These are phyloP conservation scores for Peromyscus attwateri DNA, from an alignment of 2,797 vertebrate genomes.

Conservation along the genomic window DNA sequence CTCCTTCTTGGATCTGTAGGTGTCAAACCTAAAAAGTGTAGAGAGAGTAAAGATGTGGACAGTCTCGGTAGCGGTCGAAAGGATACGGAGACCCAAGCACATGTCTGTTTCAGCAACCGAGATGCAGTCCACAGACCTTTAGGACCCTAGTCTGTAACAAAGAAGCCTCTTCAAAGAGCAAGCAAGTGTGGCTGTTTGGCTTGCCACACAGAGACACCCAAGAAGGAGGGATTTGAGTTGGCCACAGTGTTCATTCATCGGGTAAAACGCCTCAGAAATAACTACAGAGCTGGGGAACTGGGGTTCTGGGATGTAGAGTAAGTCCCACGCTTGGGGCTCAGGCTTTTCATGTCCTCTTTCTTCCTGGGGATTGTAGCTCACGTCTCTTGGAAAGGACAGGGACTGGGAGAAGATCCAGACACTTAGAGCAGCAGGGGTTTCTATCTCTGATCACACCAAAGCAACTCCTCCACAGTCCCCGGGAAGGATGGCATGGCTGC, in stretches of 20 bases:
- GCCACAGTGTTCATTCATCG: neutral
- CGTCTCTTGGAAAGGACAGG: neutral
- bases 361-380: neutral
- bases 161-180: neutral
- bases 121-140: neutral
- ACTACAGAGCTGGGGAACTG: neutral
- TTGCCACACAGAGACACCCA: neutral
- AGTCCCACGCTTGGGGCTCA: neutral
- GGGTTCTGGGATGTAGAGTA: rapidly evolving
- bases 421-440: neutral
- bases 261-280: neutral
- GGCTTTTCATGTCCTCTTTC: neutral
- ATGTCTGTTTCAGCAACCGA: neutral
- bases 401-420: neutral
- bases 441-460: neutral
- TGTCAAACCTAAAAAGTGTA: constrained; percentile 93
- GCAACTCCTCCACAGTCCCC: constrained; percentile 66
- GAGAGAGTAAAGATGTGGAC: neutral
- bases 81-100: neutral
- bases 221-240: neutral
- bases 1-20: constrained; percentile 95
- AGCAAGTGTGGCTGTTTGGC: neutral
- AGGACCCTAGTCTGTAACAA: neutral
- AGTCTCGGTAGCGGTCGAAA: neutral
- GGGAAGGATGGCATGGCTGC: constrained; percentile 64